A percentile compares a stretch with the other conserved stretches of the same genome.
Conservation (phyloP, 2,113 vertebrate species). For the Protobothrops mucrosquamatus region DNA sequence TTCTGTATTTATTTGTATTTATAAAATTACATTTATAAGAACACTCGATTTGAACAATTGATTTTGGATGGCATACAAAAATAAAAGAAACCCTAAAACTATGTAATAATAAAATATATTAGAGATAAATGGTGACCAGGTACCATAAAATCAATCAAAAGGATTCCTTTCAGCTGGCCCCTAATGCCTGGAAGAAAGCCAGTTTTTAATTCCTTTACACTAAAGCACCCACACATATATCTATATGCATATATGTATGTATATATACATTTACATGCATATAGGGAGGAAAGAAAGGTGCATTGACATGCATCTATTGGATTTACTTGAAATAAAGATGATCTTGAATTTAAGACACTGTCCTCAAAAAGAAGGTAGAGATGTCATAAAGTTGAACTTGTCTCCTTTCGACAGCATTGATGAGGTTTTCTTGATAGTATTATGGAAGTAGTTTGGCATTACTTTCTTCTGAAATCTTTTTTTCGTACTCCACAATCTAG, state of each 20-base stretch:
- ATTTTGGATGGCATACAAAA: neutral
- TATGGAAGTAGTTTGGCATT: neutral
- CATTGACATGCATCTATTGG: neutral
- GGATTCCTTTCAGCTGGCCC: neutral
- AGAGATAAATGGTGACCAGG: neutral
- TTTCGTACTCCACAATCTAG: neutral
- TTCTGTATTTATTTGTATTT: neutral
- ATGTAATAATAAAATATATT: neutral
- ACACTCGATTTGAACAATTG: neutral
- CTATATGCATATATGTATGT: neutral
- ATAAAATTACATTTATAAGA: neutral
- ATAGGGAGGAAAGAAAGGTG: neutral
- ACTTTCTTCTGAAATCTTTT: neutral
- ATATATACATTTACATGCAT: neutral
- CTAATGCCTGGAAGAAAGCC: neutral
- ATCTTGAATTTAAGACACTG: neutral
- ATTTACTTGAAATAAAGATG: neutral
- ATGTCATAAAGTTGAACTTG: neutral
- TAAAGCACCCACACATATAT: neutral
- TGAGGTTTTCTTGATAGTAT: neutral
- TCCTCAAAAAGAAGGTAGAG: neutral
- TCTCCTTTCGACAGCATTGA: neutral
- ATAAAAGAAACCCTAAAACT: neutral
- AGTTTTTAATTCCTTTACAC: neutral
- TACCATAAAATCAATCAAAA: neutral